Percentiles rank a stretch among this genome's conserved stretches.
phyloP scores from a whole-genome alignment of 2,888 invertebrate species.

The Pristionchus arcanus region DNA sequence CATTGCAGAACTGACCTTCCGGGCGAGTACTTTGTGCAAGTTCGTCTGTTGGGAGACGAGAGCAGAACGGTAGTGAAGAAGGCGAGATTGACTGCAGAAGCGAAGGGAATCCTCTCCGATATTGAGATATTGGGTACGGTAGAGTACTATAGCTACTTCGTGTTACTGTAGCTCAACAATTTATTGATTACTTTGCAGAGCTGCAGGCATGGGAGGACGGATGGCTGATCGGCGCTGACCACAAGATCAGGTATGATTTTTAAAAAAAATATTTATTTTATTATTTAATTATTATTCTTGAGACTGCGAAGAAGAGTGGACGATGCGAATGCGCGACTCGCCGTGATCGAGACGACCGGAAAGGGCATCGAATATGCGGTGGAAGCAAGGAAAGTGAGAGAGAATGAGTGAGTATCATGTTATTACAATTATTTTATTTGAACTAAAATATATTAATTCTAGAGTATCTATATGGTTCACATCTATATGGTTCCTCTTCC shows the following conservation, averaged over 20 bases:
- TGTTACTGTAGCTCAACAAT: not conserved
- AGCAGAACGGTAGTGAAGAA: slow-evolving; percentile 54
- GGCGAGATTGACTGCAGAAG: slow-evolving; percentile 44
- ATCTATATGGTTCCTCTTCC: no score
- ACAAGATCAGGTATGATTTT: not conserved
- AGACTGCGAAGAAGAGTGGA: slow-evolving; percentile 7
- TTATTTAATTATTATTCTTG: not conserved
- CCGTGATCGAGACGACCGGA: slow-evolving; percentile 52
- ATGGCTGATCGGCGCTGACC: slow-evolving; percentile 11
- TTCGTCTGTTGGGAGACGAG: slow-evolving; percentile 62
- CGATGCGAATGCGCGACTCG: slow-evolving; percentile 47
- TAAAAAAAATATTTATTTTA: not conserved
- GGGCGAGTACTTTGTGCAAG: slow-evolving; percentile 60
- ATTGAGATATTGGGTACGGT: slow-evolving; percentile 29
- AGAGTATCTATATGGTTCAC: no score
- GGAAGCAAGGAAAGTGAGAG: slow-evolving; percentile 35
- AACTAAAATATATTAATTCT: no score
- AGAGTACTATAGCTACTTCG: not conserved
- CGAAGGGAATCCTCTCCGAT: not conserved
- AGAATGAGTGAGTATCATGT: not conserved
- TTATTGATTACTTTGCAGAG: not conserved
- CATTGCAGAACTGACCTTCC: slow-evolving; percentile 56
- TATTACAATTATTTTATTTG: not conserved
- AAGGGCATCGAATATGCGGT: slow-evolving; percentile 51
- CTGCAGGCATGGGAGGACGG: not conserved